Conservation (phyloP, 2,797 vertebrate genomes). For the Lates japonicus region DNA sequence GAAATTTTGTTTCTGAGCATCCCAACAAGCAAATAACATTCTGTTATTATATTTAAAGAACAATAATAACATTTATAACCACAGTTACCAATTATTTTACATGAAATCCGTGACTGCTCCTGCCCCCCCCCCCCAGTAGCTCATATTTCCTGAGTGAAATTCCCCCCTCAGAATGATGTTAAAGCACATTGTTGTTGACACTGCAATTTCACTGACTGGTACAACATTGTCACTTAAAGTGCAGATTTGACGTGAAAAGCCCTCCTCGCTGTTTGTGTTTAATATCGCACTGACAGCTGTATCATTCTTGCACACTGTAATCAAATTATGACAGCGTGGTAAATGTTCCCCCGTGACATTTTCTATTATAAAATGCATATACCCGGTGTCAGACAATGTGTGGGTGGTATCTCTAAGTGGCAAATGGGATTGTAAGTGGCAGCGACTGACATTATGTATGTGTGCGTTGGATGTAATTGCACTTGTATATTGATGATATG, state of each 20-base stretch:
- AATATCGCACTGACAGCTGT: constrained; percentile 79
- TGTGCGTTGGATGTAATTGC: constrained; percentile 73
- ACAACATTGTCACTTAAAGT: constrained; percentile 79
- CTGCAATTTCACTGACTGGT: constrained; percentile 70
- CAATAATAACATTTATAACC: constrained; percentile 51
- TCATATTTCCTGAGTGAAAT: constrained; percentile 67
- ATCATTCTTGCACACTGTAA: constrained; percentile 80
- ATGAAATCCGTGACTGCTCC: constrained; percentile 10
- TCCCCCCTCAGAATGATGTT: constrained; percentile 69
- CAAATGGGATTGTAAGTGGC: constrained; percentile 82
- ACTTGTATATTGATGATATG: constrained; percentile 69
- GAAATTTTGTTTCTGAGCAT: background rate
- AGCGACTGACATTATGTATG: constrained; percentile 62
- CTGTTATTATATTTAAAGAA: constrained; percentile 40
- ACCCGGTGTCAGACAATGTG: constrained; percentile 74
- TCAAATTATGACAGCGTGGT: constrained; percentile 82
- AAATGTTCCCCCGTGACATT: constrained; percentile 82
- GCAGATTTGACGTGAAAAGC: constrained; percentile 76
- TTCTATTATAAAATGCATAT: constrained; percentile 82
- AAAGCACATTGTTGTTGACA: constrained; percentile 81
- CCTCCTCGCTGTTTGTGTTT: constrained; percentile 72
- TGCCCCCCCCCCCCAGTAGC: constrained; percentile 18
- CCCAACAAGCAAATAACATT: constrained; percentile 30
- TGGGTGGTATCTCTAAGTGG: constrained; percentile 68
- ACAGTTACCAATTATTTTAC: constrained; percentile 41